These are phyloP conservation scores for Zaprionus inermis DNA, from an alignment of 1,140 invertebrate genomes.

Conservation along the genomic window DNA sequence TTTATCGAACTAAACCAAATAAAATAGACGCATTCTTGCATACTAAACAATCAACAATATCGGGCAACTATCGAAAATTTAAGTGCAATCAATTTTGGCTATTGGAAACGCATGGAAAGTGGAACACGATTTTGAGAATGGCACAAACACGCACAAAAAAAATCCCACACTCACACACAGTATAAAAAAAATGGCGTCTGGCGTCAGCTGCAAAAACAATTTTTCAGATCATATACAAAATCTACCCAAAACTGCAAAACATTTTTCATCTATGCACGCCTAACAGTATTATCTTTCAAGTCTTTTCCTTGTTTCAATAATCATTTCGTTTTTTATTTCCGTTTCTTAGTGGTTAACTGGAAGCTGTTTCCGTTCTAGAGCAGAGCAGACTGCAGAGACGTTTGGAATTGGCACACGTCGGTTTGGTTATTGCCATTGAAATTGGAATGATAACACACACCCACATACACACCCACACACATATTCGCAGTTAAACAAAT, in stretches of 20 bases:
- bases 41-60: conserved; percentile 50
- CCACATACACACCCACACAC: neutral
- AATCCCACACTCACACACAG: conserved; percentile 47
- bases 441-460: conserved; percentile 56
- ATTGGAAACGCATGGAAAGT: conserved; percentile 74
- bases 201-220: conserved; percentile 52
- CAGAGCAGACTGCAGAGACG: conserved; percentile 41
- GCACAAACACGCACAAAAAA: conserved; percentile 33
- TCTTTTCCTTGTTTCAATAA: conserved; percentile 28
- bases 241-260: conserved; percentile 33
- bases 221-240: conserved; percentile 31
- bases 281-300: conserved; percentile 16
- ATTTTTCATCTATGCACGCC: conserved; percentile 66
- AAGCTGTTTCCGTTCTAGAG: conserved; percentile 82
- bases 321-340: conserved; percentile 30
- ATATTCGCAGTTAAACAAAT: conserved; percentile 68
- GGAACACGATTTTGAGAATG: conserved; percentile 54
- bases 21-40: conserved; percentile 28
- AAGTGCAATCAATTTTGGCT: conserved; percentile 60
- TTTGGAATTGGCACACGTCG: conserved; percentile 70
- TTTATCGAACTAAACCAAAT: conserved; percentile 37
- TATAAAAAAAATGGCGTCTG: conserved; percentile 46
- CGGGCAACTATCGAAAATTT: conserved; percentile 26
- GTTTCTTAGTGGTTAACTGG: conserved; percentile 81
- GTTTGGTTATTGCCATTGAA: conserved; percentile 68